These are phyloP conservation scores for Petrocephalus zakoni DNA, from an alignment of 2,113 vertebrate species.

Conservation along the genomic window DNA sequence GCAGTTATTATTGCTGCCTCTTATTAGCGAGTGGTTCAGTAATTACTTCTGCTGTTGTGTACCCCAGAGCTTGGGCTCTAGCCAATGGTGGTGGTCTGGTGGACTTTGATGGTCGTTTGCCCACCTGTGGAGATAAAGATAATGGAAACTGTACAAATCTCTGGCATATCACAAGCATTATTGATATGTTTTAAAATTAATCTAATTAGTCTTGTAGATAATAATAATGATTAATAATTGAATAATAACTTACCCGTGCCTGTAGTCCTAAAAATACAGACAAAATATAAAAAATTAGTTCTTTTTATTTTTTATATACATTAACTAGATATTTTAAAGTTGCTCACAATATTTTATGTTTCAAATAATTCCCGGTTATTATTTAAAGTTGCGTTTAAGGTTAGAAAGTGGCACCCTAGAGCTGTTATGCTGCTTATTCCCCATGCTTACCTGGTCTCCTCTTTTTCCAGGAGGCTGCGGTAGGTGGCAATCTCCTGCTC, in stretches of 20 bases:
- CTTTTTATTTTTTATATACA: neutral
- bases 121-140: constrained; percentile 46
- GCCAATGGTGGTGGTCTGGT: constrained; percentile 40
- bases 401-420: neutral
- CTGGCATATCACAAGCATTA: neutral
- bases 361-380: neutral
- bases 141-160: neutral
- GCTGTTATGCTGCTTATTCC: neutral
- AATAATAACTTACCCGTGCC: constrained; percentile 35
- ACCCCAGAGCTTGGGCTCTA: constrained; percentile 24
- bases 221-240: neutral
- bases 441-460: constrained; percentile 56
- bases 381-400: neutral
- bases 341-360: neutral
- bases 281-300: neutral
- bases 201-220: too few species aligned
- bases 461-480: constrained; percentile 65
- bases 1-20: constrained; percentile 14
- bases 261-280: constrained; percentile 38
- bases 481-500: constrained; percentile 71
- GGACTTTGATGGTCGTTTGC: constrained; percentile 49
- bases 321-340: neutral
- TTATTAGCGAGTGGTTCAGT: neutral
- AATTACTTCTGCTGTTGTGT: constrained; percentile 31
- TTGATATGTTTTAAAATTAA: too few species aligned